Evolutionary conservation across 2,113 vertebrate species (phyloP).

Genomic region (Hippocampus comes): DNA sequence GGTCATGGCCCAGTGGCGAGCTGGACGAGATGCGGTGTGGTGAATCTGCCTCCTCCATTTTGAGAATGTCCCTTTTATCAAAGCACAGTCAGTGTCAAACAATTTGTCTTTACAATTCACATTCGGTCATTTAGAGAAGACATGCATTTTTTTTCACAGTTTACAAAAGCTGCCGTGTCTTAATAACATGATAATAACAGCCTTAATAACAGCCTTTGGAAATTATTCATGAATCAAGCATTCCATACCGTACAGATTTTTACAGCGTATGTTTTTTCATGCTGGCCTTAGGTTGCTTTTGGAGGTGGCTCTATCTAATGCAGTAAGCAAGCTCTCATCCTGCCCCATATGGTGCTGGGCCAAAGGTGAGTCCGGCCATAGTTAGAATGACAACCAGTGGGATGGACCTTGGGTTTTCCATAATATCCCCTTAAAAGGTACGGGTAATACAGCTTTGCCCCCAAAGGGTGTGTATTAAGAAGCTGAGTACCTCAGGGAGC

Average conservation of each 20-base stretch:
- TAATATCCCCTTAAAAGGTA: too few relatives aligned
- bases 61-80: conserved; percentile 78
- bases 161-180: too few relatives aligned
- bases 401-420: neutral
- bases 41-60: conserved; percentile 75
- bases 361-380: neutral
- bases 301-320: neutral
- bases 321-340: neutral
- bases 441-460: too few relatives aligned
- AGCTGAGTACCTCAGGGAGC: conserved; percentile 80
- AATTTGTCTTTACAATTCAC: neutral
- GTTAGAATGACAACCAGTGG: neutral
- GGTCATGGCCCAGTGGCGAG: conserved; percentile 45
- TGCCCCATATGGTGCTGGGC: neutral
- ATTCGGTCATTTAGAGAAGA: too few relatives aligned
- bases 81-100: neutral
- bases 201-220: too few relatives aligned
- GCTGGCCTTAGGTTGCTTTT: neutral
- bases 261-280: neutral
- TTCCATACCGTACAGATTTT: too few relatives aligned
- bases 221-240: too few relatives aligned
- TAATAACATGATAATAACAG: too few relatives aligned
- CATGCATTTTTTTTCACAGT: too few relatives aligned
- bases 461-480: conserved; percentile 41
- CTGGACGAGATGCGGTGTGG: conserved; percentile 53